Evolutionary conservation across 1,140 invertebrate genomes (phyloP), one percentile per base, ranked within the genome.

Genomic region (Ceratosolen solmsi): DNA sequence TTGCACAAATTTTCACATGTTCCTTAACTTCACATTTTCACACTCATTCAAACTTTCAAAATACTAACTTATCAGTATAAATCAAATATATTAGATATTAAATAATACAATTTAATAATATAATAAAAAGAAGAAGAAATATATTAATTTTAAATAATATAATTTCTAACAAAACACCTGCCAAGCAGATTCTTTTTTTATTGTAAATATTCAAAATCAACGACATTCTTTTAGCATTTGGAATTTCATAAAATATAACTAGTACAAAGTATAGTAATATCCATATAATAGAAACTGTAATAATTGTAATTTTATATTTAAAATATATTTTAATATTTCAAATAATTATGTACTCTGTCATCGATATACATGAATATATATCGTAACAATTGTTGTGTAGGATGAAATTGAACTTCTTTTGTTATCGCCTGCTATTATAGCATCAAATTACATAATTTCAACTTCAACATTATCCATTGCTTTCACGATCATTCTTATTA

Each of bases 121-220:
- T 15, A 8, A 30, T 8, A 7, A 60, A 3, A 25, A 30, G 1
- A 30, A 85, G 80, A 84, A 86, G 87, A 84, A 90, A 91, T 90
- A 91, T 91, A 90, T 90, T 90, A 90, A 90, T 89, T 90, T 91
- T 87, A 90, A 90, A 91, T 91, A 91, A 90, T 88, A 87, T 89
- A 84, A 89, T 88, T 89, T 90, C 86, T 89, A 91, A 91, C 87
- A 91, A 90, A 89, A 88, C 88, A 88, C 86, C 85, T 87, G 84
- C 86, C 85, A 85, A 84, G 84, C 85, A 87, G 85, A 85, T 86
- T 54, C 20, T 38, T 85, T 54, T 72, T 49, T 72, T 65, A 74
- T 77, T 86, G 84, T 88, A 89, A 89, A 82, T 86, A 84, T 82
- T 86, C 77, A 88, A 87, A 89, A 87, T 88, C 86, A 87, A 88